phyloP scores from a whole-genome alignment of 2,797 vertebrate species.

The Chiloscyllium punctatum region DNA sequence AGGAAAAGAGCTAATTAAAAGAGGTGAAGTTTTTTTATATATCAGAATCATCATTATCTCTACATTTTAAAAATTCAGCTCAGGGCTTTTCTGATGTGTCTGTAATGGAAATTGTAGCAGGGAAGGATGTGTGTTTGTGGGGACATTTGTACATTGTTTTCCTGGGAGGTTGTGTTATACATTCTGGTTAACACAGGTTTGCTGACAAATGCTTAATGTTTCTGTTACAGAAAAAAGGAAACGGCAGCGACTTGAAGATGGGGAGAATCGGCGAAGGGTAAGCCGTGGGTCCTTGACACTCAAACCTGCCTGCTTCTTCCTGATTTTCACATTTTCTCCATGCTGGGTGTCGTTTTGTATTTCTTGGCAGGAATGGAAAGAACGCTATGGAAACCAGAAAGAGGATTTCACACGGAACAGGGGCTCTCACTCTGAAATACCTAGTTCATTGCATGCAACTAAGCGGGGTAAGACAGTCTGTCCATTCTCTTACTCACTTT shows the following conservation, averaged over 20 bases:
- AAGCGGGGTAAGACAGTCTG: not conserved
- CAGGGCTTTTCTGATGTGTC: not conserved
- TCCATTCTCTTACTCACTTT: not conserved
- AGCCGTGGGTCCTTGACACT: constrained; percentile 43
- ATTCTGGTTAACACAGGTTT: not conserved
- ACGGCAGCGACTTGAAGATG: constrained; percentile 83
- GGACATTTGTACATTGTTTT: too few species aligned
- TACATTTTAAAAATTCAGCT: not conserved
- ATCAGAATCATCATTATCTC: not conserved
- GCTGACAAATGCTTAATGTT: not conserved
- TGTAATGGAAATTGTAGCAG: not conserved
- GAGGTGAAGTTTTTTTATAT: constrained; percentile 60
- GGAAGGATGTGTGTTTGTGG: not conserved
- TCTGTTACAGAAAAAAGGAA: constrained; percentile 83
- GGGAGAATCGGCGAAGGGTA: constrained; percentile 87
- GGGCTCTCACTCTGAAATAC: constrained; percentile 53
- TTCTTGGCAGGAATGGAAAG: constrained; percentile 82
- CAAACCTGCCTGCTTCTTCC: not conserved
- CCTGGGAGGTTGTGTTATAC: not conserved
- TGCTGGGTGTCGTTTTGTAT: not conserved
- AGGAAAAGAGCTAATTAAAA: constrained; percentile 87
- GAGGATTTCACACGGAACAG: constrained; percentile 78
- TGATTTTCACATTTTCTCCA: too few species aligned
- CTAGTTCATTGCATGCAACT: constrained; percentile 39
- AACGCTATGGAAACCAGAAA: constrained; percentile 77